These are phyloP conservation scores for Zapornia atra DNA, from an alignment of 2,113 vertebrate genomes.

Conservation along the genomic window DNA sequence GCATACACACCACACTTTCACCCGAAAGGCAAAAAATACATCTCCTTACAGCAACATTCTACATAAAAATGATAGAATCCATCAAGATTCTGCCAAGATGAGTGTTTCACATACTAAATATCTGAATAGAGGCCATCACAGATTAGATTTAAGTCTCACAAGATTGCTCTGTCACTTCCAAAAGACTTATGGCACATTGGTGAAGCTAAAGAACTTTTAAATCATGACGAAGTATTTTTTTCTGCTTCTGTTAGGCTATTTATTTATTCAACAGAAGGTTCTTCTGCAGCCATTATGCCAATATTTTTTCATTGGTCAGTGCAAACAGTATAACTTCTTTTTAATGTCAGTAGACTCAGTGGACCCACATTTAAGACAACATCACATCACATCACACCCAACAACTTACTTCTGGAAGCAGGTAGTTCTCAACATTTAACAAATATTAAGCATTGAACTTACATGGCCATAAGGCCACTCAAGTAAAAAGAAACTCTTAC, in stretches of 20 bases:
- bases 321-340: background rate
- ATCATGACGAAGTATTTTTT: background rate
- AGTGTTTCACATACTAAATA: conserved; percentile 58
- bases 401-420: background rate
- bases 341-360: background rate
- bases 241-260: background rate
- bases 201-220: conserved; percentile 22
- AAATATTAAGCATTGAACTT: background rate
- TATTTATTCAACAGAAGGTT: background rate
- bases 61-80: conserved; percentile 48
- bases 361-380: background rate
- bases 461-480: background rate
- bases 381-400: background rate
- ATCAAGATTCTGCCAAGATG: conserved; percentile 62
- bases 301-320: background rate
- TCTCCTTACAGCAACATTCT: conserved; percentile 41
- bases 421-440: background rate
- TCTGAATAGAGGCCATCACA: conserved; percentile 38
- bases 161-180: background rate
- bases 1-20: conserved; percentile 46
- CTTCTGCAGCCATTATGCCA: background rate
- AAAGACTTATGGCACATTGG: background rate
- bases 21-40: conserved; percentile 48
- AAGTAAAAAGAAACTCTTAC: background rate
- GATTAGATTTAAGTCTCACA: conserved; percentile 51